Evolutionary conservation across 2,888 invertebrate genomes (phyloP).

Genomic region (Eumacrocentrus americanus): DNA sequence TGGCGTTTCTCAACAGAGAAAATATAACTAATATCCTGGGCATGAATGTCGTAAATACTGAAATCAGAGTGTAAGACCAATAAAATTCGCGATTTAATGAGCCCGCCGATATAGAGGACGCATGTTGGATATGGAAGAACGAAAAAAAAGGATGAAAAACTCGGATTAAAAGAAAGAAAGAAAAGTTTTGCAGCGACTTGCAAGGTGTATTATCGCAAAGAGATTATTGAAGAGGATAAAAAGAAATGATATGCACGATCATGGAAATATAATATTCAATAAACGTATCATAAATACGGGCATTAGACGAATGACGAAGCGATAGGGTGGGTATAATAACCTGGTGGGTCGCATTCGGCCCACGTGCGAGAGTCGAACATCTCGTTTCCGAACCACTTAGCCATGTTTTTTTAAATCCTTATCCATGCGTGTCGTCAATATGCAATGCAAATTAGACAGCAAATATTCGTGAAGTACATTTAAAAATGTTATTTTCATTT

Average conservation of each 20-base stretch:
- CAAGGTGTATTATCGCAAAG: too few relatives aligned
- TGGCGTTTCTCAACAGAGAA: conserved; percentile 18
- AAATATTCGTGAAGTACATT: conserved; percentile 16
- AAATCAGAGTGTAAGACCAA: conserved; percentile 22
- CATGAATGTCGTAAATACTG: conserved; percentile 24
- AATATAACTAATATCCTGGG: conserved; percentile 27
- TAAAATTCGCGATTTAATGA: conserved; percentile 29
- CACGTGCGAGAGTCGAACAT: conserved; percentile 32
- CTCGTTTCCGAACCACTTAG: conserved; percentile 37
- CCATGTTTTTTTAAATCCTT: conserved; percentile 50
- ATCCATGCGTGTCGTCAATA: conserved; percentile 55
- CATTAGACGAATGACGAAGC: conserved; percentile 47
- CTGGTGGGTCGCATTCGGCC: conserved; percentile 28
- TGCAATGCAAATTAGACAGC: conserved; percentile 38
- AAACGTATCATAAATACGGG: conserved; percentile 46
- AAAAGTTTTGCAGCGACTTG: too few relatives aligned
- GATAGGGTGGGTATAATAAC: conserved; percentile 41
- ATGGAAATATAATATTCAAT: conserved; percentile 47
- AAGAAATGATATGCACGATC: too few relatives aligned
- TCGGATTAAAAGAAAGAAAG: too few relatives aligned
- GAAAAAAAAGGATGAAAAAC: neutral
- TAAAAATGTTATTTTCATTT: neutral
- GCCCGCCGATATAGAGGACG: too few relatives aligned
- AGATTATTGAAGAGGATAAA: too few relatives aligned
- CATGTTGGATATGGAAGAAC: conserved; percentile 8